phyloP scores from a whole-genome alignment of 2,797 vertebrate genomes.

The Sebastes taczanowskii region DNA sequence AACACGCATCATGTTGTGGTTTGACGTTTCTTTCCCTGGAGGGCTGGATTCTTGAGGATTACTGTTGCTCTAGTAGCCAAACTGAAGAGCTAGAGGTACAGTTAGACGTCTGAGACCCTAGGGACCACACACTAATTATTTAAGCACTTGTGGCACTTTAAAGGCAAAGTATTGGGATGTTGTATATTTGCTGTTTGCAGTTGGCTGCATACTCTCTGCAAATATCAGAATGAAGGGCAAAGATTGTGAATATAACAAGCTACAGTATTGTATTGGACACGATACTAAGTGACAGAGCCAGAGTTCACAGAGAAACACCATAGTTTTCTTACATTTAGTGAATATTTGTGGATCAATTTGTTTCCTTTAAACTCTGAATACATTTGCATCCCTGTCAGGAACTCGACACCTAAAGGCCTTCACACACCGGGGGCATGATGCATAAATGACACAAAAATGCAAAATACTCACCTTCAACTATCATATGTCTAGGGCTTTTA shows the following conservation, averaged over 20 bases:
- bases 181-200: neutral
- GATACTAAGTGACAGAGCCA: neutral
- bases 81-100: neutral
- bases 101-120: neutral
- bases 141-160: neutral
- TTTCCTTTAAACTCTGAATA: neutral
- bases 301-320: neutral
- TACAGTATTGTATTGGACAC: neutral
- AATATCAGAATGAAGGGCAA: neutral
- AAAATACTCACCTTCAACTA: no score
- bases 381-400: neutral
- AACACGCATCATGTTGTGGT: slow-evolving; percentile 11
- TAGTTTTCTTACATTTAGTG: neutral
- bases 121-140: neutral
- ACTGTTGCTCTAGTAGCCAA: neutral
- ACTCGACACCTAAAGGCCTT: neutral
- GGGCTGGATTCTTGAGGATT: slow-evolving; percentile 25
- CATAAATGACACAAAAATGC: no score
- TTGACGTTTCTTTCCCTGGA: slow-evolving; percentile 17
- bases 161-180: neutral
- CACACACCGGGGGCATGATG: no score
- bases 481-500: no score
- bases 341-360: neutral
- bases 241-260: neutral
- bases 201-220: neutral